A percentile compares a stretch with the other conserved stretches of the same genome.
Conservation (phyloP, 2,888 invertebrate genomes). For the Papilio demoleus region DNA sequence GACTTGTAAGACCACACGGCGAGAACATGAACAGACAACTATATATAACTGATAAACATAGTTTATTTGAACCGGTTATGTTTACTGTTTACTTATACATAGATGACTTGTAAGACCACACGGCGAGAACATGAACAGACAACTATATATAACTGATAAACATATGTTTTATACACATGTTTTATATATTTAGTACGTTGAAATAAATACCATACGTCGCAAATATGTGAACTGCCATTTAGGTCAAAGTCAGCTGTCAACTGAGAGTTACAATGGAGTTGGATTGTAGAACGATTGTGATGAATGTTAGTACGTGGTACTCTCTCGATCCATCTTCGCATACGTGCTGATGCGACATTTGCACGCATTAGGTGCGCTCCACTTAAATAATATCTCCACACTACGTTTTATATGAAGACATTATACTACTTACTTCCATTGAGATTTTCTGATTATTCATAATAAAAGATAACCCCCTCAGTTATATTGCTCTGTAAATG, state of each 20-base stretch:
- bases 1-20: slow-evolving; percentile 6
- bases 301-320: slow-evolving; percentile 38
- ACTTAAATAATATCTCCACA: slow-evolving; percentile 31
- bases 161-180: slow-evolving; percentile 5
- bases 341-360: slow-evolving; percentile 38
- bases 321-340: slow-evolving; percentile 35
- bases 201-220: neutral
- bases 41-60: neutral
- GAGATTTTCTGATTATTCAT: neutral
- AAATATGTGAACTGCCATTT: slow-evolving; percentile 25
- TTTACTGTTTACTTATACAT: slow-evolving; percentile 2
- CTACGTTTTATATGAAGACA: slow-evolving; percentile 13
- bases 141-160: neutral
- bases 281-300: slow-evolving; percentile 36
- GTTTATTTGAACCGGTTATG: slow-evolving; percentile 13
- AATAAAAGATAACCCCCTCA: slow-evolving; percentile 11
- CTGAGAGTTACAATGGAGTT: slow-evolving; percentile 26
- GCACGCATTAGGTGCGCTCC: slow-evolving; percentile 35
- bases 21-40: neutral
- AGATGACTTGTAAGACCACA: slow-evolving; percentile 8
- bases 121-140: neutral
- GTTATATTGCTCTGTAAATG: neutral
- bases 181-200: neutral
- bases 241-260: slow-evolving; percentile 36
- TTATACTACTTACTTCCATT: slow-evolving; percentile 17